phyloP scores from a whole-genome alignment of 2,797 vertebrate genomes.

The Cottoperca gobio region DNA sequence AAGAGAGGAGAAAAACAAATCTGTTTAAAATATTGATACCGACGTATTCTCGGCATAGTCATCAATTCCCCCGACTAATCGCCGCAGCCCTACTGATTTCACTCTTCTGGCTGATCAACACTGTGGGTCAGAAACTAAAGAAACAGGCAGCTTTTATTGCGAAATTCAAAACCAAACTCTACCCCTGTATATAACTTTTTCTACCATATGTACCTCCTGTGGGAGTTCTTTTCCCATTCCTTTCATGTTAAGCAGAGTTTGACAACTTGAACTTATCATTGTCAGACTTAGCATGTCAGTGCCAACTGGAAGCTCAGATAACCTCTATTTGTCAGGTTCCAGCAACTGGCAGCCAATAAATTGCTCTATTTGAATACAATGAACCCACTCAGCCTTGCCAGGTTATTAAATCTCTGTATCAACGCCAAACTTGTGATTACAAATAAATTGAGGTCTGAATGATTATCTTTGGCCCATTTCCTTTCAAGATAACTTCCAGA shows the following conservation, averaged over 20 bases:
- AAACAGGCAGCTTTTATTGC: background rate
- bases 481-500: constrained; percentile 74
- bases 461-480: constrained; percentile 59
- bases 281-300: constrained; percentile 46
- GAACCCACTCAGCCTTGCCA: constrained; percentile 44
- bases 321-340: constrained; percentile 38
- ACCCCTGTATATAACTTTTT: background rate
- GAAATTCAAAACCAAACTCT: background rate
- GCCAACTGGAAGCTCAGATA: constrained; percentile 60
- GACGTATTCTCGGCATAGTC: no score
- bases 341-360: constrained; percentile 40
- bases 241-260: constrained; percentile 43
- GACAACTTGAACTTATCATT: constrained; percentile 52
- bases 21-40: no score
- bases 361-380: constrained; percentile 61
- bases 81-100: no score
- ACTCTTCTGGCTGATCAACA: background rate
- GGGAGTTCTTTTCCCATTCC: background rate
- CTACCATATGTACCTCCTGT: constrained; percentile 6
- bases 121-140: constrained; percentile 2
- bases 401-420: constrained; percentile 39
- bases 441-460: constrained; percentile 46
- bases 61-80: no score
- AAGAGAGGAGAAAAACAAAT: no score
- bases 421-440: constrained; percentile 36